Conservation (phyloP, 1,140 invertebrate species). For the Drosophila mojavensis region DNA sequence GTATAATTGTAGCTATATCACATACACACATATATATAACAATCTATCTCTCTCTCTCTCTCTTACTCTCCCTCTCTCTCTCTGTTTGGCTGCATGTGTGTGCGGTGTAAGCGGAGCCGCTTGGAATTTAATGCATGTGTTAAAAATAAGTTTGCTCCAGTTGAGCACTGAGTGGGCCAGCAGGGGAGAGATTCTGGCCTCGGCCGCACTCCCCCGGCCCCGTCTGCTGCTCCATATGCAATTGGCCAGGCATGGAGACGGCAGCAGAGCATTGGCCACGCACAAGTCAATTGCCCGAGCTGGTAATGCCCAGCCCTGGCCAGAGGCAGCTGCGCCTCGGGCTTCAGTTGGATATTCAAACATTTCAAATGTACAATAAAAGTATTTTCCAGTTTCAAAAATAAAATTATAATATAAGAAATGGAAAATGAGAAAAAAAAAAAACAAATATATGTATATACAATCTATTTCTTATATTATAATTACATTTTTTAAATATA, state of each 20-base stretch:
- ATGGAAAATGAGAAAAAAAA: background rate
- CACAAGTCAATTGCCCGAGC: background rate
- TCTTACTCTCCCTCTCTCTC: background rate
- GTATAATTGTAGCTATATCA: background rate
- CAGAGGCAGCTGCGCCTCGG: background rate
- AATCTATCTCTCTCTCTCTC: background rate
- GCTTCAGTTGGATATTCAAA: background rate
- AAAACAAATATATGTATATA: too few species aligned
- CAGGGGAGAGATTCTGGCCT: background rate
- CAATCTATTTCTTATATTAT: too few species aligned
- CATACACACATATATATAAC: conserved; percentile 5
- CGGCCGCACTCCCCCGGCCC: background rate
- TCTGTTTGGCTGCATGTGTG: conserved; percentile 21
- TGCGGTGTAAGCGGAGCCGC: conserved; percentile 76
- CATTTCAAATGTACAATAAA: background rate
- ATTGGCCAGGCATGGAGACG: conserved; percentile 40
- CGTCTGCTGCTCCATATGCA: conserved; percentile 26
- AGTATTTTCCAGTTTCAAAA: conserved; percentile 3
- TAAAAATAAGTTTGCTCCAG: conserved; percentile 79
- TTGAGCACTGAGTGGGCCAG: conserved; percentile 49
- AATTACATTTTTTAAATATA: too few species aligned
- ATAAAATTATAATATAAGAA: background rate
- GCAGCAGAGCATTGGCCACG: background rate
- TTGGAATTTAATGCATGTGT: conserved; percentile 80
- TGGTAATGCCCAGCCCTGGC: conserved; percentile 17